These are phyloP conservation scores for Fundulus diaphanus DNA, from an alignment of 2,797 vertebrate genomes.

Conservation along the genomic window DNA sequence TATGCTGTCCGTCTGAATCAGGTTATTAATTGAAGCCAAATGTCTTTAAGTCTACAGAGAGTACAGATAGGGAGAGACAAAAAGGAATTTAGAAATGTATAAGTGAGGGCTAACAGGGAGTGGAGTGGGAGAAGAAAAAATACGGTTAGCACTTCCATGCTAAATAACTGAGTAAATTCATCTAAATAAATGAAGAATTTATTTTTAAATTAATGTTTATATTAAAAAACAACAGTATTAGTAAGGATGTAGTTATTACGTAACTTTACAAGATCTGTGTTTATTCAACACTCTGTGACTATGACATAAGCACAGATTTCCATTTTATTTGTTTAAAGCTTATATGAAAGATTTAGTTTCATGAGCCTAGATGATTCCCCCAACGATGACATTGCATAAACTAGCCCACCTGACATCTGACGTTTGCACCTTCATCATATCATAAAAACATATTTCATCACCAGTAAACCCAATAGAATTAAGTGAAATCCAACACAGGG, in stretches of 20 bases:
- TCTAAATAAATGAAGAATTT: not conserved
- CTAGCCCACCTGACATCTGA: slow-evolving; percentile 40
- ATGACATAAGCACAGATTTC: slow-evolving; percentile 31
- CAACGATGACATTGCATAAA: slow-evolving; percentile 40
- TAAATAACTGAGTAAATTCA: not conserved
- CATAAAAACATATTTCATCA: slow-evolving; percentile 42
- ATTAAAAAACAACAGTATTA: not conserved
- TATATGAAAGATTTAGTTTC: slow-evolving; percentile 32
- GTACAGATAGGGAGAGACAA: slow-evolving; percentile 3
- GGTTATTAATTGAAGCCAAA: slow-evolving; percentile 66
- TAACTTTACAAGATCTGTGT: not conserved
- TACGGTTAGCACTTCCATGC: not conserved
- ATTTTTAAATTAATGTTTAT: not conserved
- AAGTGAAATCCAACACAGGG: slow-evolving; percentile 33
- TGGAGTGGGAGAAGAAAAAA: not conserved
- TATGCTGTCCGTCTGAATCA: slow-evolving; percentile 44
- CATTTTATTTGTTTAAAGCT: slow-evolving; percentile 26
- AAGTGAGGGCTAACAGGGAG: not conserved
- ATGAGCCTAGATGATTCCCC: slow-evolving; percentile 22
- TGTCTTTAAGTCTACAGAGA: slow-evolving; percentile 49
- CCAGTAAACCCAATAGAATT: slow-evolving; percentile 19
- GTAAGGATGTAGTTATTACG: not conserved
- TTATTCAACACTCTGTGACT: slow-evolving; percentile 3
- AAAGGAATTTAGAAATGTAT: not conserved
- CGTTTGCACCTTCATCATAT: slow-evolving; percentile 34